Percentiles rank a stretch among this genome's conserved stretches.
These are phyloP conservation scores for Lasiurus cinereus DNA, from an alignment of 2,113 vertebrate genomes.

Conservation along the genomic window DNA sequence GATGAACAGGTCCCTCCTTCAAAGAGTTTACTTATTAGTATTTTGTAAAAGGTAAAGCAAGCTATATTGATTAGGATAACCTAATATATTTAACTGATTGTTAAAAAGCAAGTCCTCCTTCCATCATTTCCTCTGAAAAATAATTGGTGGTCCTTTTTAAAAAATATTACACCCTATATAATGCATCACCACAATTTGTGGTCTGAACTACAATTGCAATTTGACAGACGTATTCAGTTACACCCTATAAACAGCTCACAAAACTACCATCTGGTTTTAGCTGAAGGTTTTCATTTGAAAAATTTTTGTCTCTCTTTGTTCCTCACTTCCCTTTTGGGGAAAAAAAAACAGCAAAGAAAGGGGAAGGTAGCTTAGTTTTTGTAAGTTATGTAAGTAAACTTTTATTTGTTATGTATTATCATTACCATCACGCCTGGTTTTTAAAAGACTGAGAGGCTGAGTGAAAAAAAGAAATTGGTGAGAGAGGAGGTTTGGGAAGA, in stretches of 20 bases:
- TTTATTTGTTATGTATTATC: background rate
- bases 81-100: background rate
- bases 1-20: background rate
- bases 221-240: background rate
- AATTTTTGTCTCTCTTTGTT: background rate
- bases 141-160: background rate
- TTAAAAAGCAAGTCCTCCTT: background rate
- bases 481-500: background rate
- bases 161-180: background rate
- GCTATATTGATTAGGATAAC: background rate
- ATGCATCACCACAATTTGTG: background rate
- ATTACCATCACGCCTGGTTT: conserved; percentile 15
- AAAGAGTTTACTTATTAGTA: background rate
- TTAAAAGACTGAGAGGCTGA: background rate
- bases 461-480: no score
- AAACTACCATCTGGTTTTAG: background rate
- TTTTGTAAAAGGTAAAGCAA: background rate
- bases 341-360: background rate
- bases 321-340: background rate
- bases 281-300: background rate
- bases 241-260: background rate
- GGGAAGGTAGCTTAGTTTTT: background rate
- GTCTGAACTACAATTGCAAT: background rate
- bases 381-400: background rate
- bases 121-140: conserved; percentile 38